Evolutionary conservation across 2,797 vertebrate genomes (phyloP).

Genomic region (Esox lucius): DNA sequence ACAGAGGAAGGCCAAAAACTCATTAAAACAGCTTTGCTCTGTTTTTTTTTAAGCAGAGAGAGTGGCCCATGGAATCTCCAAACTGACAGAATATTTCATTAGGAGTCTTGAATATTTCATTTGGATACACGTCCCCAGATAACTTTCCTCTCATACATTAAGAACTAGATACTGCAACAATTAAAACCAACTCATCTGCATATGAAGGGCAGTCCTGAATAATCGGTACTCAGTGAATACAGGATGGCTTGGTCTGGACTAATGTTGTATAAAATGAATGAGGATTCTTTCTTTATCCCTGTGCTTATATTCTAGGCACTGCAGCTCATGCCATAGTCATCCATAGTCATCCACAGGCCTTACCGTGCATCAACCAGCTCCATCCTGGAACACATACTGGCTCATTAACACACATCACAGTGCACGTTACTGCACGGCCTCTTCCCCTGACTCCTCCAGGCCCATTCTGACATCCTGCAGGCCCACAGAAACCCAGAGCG

Average conservation of each 20-base stretch:
- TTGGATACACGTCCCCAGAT: conserved; percentile 61
- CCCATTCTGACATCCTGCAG: conserved; percentile 34
- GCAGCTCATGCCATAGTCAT: neutral
- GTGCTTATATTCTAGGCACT: conserved; percentile 9
- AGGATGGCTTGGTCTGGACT: conserved; percentile 15
- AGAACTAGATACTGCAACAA: conserved; percentile 58
- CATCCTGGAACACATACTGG: conserved; percentile 26
- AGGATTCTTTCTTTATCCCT: conserved; percentile 7
- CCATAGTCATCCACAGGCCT: neutral
- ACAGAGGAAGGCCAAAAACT: conserved; percentile 48
- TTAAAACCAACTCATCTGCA: conserved; percentile 64
- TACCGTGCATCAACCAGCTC: neutral
- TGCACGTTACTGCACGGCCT: conserved; percentile 36
- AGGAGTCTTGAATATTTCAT: conserved; percentile 72
- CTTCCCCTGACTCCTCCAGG: conserved; percentile 24
- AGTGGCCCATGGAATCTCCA: conserved; percentile 59
- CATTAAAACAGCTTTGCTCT: conserved; percentile 61
- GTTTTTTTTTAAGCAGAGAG: conserved; percentile 13
- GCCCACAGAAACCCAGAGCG: conserved; percentile 51
- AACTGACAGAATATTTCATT: conserved; percentile 76
- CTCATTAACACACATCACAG: conserved; percentile 38
- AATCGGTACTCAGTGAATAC: conserved; percentile 25
- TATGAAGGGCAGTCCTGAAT: conserved; percentile 53
- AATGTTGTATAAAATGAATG: conserved; percentile 14
- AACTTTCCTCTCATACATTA: conserved; percentile 62